A percentile compares a stretch with the other conserved stretches of the same genome.
Evolutionary conservation across 2,888 invertebrate species (phyloP).

Genomic region (Acanthosepion pharaonis): DNA sequence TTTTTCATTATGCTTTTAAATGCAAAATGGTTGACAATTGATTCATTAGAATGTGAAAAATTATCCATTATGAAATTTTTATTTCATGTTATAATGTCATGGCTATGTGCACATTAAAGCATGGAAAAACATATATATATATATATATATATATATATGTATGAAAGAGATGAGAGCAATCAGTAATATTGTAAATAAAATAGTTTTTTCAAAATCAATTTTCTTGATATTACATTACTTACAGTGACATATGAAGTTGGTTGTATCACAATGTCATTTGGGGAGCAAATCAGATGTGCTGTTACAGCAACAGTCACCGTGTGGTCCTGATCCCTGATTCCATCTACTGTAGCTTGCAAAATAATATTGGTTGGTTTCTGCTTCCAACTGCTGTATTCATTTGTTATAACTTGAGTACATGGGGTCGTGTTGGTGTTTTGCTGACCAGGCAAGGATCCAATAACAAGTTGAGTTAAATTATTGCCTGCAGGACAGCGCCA

Average conservation of each 20-base stretch:
- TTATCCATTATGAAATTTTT: too few species aligned
- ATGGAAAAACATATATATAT: too few species aligned
- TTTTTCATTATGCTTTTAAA: too few species aligned
- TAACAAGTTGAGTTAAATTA: slow-evolving; percentile 56
- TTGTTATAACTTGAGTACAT: slow-evolving; percentile 56
- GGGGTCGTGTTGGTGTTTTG: slow-evolving; percentile 47
- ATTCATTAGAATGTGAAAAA: too few species aligned
- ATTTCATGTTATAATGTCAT: too few species aligned
- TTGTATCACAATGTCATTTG: neutral
- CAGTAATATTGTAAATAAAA: too few species aligned
- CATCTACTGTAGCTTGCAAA: slow-evolving; percentile 58
- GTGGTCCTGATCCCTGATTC: slow-evolving; percentile 56
- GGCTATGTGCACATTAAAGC: too few species aligned
- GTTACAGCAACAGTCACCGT: slow-evolving; percentile 25
- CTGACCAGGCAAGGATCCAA: slow-evolving; percentile 50
- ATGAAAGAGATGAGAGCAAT: too few species aligned
- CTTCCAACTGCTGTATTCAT: slow-evolving; percentile 51
- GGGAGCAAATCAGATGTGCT: neutral
- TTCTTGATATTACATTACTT: neutral
- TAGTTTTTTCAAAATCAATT: too few species aligned
- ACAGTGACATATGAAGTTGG: neutral
- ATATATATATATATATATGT: too few species aligned
- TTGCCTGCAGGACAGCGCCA: slow-evolving; percentile 53
- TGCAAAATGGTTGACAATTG: too few species aligned
- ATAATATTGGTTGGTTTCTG: slow-evolving; percentile 51